Conservation (phyloP, 2,797 vertebrate genomes). For the Crenuchus spilurus region DNA sequence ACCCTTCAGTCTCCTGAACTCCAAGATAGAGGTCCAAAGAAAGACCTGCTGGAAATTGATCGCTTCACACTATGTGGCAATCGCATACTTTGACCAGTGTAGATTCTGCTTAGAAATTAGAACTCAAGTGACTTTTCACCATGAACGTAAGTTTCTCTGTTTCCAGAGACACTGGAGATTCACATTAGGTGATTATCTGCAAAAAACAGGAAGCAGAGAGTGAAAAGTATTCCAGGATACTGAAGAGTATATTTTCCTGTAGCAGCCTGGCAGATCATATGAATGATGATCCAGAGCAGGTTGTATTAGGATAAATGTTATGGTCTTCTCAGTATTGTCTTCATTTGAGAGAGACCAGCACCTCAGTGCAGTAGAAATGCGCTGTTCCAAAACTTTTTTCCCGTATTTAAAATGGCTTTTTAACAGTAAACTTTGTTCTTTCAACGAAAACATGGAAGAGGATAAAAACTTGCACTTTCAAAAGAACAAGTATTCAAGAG, state of each 20-base stretch:
- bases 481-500: neutral
- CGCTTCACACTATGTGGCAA: slow-evolving; percentile 98
- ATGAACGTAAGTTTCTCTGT: neutral
- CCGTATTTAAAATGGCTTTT: neutral
- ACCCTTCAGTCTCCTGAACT: slow-evolving; percentile 75
- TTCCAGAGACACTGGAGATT: neutral
- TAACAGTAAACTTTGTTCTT: neutral
- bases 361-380: neutral
- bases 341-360: neutral
- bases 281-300: too few relatives aligned
- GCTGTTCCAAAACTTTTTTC: neutral
- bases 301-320: too few relatives aligned
- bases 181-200: slow-evolving; percentile 18
- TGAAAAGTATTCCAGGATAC: slow-evolving; percentile 13
- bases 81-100: slow-evolving; percentile 75
- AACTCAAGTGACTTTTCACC: neutral
- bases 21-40: slow-evolving; percentile 85
- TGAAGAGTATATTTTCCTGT: neutral
- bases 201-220: neutral
- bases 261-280: slow-evolving; percentile 7
- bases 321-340: too few relatives aligned
- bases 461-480: neutral
- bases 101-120: slow-evolving; percentile 60
- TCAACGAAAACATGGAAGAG: neutral
- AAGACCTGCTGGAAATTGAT: slow-evolving; percentile 95